Base-by-base conservation (phyloP, 2,113 vertebrate genomes). In the Pantherophis guttatus region DNA sequence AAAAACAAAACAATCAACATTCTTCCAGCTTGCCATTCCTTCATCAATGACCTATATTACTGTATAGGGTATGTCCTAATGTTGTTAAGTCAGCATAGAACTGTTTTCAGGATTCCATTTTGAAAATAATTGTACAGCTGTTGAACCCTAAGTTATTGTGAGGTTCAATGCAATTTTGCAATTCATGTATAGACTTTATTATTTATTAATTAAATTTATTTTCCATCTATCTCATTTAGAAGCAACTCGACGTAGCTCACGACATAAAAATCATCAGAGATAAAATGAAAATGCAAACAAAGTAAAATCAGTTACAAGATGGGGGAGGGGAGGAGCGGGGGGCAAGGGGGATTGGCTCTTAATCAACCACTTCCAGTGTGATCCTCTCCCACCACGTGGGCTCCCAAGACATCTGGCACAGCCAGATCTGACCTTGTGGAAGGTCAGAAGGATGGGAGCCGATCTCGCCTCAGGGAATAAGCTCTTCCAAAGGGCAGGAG, bases 1-100 rank as follows among this genome's bases (percentile, higher is more conserved):
- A 8, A 8, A 59, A 24, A 24, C 50, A 65, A 92, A 92, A 50
- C 8, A 91, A 54, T 93, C 65, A 90, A 90, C 93, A 9, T 13
- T 92, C n/a, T 88, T 59, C 52, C 24, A 70, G 6, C 88, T 6
- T 1, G 91, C 21, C 29, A 81, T 93, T 93, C 50, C n/a, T 93
- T 93, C 91, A 23, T 11, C 92, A 92, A 90, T 94, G 70, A 59
- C 70, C 48, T 59, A 53, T 53, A 0, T 58, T 58, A 23, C 6
- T 88, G 13, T 55, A 87, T 10, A 53, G 91, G 94, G 86, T 13
- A 0, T 21, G 91, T n/a, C 33, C 15, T 33, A 91, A 55, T 58
- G 81, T 87, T 95, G 7, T 94, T 86, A 39, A 21, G 52, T 89
- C 48, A 57, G 7, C 24, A 88, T 93, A 87, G 12, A 5, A 1